phyloP scores from a whole-genome alignment of 2,113 vertebrate genomes.

The Prunella fulvescens region DNA sequence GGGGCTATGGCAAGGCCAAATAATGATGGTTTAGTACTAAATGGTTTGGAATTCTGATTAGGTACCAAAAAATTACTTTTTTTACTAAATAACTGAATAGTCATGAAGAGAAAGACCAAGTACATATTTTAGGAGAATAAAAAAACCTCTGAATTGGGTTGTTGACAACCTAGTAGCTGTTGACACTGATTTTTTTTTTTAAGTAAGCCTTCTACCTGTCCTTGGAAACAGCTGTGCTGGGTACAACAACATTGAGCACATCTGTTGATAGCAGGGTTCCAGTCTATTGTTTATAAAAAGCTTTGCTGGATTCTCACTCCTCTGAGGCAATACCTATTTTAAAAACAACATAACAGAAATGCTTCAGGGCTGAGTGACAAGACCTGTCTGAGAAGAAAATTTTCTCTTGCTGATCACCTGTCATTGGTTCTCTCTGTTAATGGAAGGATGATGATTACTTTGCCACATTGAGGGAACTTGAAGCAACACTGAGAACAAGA shows the following conservation, averaged over 20 bases:
- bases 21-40: not conserved
- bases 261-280: not conserved
- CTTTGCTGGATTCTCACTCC: not conserved
- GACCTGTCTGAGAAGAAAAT: not conserved
- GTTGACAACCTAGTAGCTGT: not conserved
- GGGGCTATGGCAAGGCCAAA: not conserved
- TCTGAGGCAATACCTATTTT: not conserved
- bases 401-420: not conserved
- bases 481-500: constrained; percentile 78
- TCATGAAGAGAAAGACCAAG: not conserved
- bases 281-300: not conserved
- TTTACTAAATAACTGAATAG: not conserved
- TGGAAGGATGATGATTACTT: constrained; percentile 86
- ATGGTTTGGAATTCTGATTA: not conserved
- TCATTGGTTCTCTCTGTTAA: not conserved
- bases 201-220: not conserved
- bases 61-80: not conserved
- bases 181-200: not conserved
- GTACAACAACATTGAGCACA: not conserved
- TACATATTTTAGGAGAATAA: not conserved
- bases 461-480: constrained; percentile 86
- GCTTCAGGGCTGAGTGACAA: not conserved
- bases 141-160: not conserved
- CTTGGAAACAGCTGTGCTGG: not conserved
- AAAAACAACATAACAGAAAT: not conserved